Conservation (phyloP, 1,140 invertebrate genomes). For the Drosophila pseudoobscura region DNA sequence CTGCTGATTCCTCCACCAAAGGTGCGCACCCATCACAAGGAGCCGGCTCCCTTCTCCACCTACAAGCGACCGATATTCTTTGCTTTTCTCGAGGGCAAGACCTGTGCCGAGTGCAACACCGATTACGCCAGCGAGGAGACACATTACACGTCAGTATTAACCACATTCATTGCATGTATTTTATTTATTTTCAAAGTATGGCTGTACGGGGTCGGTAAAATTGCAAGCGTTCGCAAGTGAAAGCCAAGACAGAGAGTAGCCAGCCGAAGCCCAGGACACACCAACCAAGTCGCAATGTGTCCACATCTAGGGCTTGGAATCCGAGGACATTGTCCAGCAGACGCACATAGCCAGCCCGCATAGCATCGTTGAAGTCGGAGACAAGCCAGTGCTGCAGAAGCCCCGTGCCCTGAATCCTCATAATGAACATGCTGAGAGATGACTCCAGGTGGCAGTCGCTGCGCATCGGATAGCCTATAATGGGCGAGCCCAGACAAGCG, state of each 20-base stretch:
- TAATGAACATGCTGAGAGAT: constrained; percentile 58
- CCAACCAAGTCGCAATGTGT: constrained; percentile 62
- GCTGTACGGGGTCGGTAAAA: background rate
- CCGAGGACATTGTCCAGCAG: constrained; percentile 53
- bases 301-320: constrained; percentile 58
- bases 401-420: constrained; percentile 58
- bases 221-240: constrained; percentile 7
- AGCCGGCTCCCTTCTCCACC: constrained; percentile 66
- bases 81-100: constrained; percentile 69
- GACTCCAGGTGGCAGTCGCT: constrained; percentile 62
- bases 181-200: background rate
- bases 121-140: constrained; percentile 72
- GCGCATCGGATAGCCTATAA: constrained; percentile 69
- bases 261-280: constrained; percentile 37
- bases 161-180: too few species aligned
- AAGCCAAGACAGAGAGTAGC: constrained; percentile 8
- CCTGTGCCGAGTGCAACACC: constrained; percentile 75
- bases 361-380: constrained; percentile 72
- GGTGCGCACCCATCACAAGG: constrained; percentile 75
- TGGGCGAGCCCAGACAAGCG: constrained; percentile 65
- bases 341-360: constrained; percentile 66
- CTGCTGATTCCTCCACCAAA: constrained; percentile 72
- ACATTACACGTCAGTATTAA: constrained; percentile 71
- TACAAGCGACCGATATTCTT: constrained; percentile 70
- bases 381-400: constrained; percentile 58